These are phyloP conservation scores for Danaus melanippus DNA, from an alignment of 1,140 invertebrate species.

Conservation along the genomic window DNA sequence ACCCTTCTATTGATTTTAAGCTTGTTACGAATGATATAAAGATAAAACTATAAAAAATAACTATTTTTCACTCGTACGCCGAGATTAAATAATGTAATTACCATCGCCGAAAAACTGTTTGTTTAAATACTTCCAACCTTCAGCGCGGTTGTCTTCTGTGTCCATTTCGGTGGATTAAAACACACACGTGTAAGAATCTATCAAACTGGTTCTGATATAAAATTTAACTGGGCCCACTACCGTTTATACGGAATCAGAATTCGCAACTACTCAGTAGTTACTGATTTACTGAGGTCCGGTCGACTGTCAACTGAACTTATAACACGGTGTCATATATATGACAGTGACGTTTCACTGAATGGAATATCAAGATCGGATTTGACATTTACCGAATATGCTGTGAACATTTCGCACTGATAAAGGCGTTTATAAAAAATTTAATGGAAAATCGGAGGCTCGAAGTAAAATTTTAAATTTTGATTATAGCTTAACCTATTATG, in stretches of 20 bases:
- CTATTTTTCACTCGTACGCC: neutral
- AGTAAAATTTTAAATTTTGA: no score
- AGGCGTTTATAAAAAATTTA: no score
- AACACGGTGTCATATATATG: conserved; percentile 7
- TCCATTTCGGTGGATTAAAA: conserved; percentile 33
- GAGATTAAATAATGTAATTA: conserved; percentile 29
- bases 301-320: conserved; percentile 17
- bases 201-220: conserved; percentile 7
- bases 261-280: conserved; percentile 13
- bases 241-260: conserved; percentile 8
- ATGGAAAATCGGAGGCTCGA: no score
- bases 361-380: neutral
- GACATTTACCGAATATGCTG: no score
- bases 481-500: no score
- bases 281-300: no score
- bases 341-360: conserved; percentile 11
- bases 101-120: conserved; percentile 70
- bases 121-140: conserved; percentile 71
- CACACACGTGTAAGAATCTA: conserved; percentile 13
- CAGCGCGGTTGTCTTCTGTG: conserved; percentile 55
- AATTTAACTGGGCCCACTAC: conserved; percentile 7
- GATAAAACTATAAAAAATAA: conserved; percentile 5
- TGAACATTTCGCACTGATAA: no score
- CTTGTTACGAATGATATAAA: no score
- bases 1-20: no score